These are phyloP conservation scores for Pogona vitticeps DNA, from an alignment of 2,113 vertebrate species.

Conservation along the genomic window DNA sequence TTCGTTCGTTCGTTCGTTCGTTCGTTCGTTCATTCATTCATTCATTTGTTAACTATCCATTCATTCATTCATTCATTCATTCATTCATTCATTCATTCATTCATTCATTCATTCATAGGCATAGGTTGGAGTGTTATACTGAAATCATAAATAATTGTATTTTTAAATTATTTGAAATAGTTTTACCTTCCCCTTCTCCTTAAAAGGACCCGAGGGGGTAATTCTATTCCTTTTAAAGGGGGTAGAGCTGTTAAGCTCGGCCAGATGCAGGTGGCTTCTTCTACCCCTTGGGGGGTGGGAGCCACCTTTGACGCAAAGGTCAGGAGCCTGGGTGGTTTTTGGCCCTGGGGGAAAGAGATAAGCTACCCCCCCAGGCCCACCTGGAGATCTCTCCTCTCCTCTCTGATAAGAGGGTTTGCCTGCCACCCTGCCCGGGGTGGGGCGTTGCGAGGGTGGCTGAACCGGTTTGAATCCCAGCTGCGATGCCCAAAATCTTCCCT, in stretches of 20 bases:
- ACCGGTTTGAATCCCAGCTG: background rate
- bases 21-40: too few species aligned
- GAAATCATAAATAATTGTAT: background rate
- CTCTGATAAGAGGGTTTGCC: background rate
- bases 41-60: too few species aligned
- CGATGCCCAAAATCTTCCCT: background rate
- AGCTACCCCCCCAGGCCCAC: background rate
- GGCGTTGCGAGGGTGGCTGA: background rate
- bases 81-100: too few species aligned
- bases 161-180: too few species aligned
- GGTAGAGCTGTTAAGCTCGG: background rate
- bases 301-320: background rate
- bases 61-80: too few species aligned
- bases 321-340: background rate
- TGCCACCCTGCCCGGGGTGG: background rate
- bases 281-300: background rate
- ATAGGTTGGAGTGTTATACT: too few species aligned
- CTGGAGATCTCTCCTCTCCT: background rate
- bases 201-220: background rate
- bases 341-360: background rate
- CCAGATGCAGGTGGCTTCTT: background rate
- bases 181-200: too few species aligned
- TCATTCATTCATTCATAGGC: too few species aligned
- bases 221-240: background rate
- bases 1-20: too few species aligned